Evolutionary conservation across 2,888 invertebrate species (phyloP).

Genomic region (Cancer borealis): DNA sequence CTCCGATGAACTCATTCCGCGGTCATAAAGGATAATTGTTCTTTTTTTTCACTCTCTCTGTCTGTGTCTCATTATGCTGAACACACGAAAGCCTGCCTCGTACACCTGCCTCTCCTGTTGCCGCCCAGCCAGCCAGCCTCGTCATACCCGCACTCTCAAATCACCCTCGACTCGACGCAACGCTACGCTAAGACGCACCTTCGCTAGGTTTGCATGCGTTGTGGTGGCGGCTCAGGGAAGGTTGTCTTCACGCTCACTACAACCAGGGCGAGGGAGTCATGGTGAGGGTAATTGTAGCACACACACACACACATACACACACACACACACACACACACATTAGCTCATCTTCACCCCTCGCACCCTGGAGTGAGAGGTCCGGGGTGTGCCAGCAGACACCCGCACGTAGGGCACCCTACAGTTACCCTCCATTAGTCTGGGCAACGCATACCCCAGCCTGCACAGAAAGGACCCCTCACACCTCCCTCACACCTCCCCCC

Average conservation of each 20-base stretch:
- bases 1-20: not conserved
- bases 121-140: not conserved
- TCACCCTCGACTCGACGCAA: not conserved
- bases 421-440: constrained; percentile 1
- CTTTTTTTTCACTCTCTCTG: not conserved
- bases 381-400: not conserved
- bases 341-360: not conserved
- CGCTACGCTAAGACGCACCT: not conserved
- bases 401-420: not conserved
- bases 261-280: not conserved
- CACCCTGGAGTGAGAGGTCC: not conserved
- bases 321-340: constrained; percentile 22
- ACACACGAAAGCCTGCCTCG: not conserved
- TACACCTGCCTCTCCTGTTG: not conserved
- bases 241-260: not conserved
- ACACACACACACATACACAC: constrained; percentile 49
- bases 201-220: not conserved
- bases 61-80: not conserved
- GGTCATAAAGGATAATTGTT: not conserved
- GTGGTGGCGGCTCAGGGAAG: not conserved
- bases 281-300: not conserved
- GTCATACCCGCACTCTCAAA: not conserved
- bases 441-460: not conserved
- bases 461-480: not conserved
- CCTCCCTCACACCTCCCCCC: not conserved